phyloP scores from a whole-genome alignment of 1,140 invertebrate species.

The Aphis craccivora region DNA sequence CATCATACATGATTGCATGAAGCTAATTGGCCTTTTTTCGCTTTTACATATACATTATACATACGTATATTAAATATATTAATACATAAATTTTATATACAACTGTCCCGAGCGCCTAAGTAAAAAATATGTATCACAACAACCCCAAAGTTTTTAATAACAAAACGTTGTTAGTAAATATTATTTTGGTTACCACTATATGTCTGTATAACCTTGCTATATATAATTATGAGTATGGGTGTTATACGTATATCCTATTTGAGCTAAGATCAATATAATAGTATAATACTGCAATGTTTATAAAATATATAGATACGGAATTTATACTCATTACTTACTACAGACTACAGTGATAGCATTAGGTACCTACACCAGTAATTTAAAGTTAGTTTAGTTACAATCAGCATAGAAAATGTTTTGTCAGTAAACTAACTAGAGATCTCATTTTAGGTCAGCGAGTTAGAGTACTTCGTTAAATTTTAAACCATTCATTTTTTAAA shows the following conservation, averaged over 20 bases:
- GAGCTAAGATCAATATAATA: background rate
- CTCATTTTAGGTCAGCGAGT: background rate
- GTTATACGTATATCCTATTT: background rate
- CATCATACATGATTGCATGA: background rate
- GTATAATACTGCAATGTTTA: background rate
- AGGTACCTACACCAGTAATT: background rate
- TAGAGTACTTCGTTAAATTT: background rate
- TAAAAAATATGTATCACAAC: background rate
- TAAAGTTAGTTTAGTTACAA: background rate
- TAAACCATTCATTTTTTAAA: background rate
- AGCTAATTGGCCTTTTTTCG: background rate
- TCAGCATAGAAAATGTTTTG: background rate
- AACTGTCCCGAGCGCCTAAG: fast-evolving
- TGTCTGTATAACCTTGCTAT: background rate
- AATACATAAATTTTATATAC: too few relatives aligned
- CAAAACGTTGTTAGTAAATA: background rate
- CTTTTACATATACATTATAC: too few relatives aligned
- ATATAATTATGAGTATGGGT: background rate
- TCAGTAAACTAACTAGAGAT: background rate
- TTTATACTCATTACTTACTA: background rate
- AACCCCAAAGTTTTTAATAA: background rate
- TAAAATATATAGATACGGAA: too few relatives aligned
- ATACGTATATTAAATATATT: too few relatives aligned
- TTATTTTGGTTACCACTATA: background rate
- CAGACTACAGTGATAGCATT: background rate